Evolutionary conservation across 1,140 invertebrate species (phyloP), one percentile per base, ranked within the genome.

Genomic region (Ptiloglossa arizonensis): DNA sequence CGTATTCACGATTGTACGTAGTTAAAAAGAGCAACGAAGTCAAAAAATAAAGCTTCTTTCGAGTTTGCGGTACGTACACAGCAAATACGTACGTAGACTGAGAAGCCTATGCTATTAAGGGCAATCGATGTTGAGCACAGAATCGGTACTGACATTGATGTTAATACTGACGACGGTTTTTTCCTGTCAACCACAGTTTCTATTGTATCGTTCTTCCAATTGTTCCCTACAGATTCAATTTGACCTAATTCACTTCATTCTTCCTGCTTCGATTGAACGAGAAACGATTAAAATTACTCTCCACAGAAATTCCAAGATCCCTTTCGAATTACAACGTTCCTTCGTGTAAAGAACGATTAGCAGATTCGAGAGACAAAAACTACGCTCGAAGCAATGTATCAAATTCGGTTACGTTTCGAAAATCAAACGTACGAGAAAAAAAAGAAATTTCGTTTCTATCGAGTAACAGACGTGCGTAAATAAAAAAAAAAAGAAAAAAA

Each of bases 81-180:
- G n/a, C n/a, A n/a, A 4, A 6, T 35, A 35, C 32, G 6, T 35
- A 35, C 6, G 32, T 48, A 29, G 62, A 41, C 48, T 46, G 17
- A 29, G 62, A 29, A 48, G 62, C 35, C 27, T 29, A 5, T 27
- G 8, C 62, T 46, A 29, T 64, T 48, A 64, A 64, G 24, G n/a
- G 15, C 62, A 22, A 64, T 48, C 41, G 17, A 44, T 64, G n/a
- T 46, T 64, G 6, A 9, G 17, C 62, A 48, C 5, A 38, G 32
- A 35, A 60, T 60, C 32, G 57, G 19, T 29, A 60, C 29, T 38
- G 57, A 38, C 57, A 60, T 38, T 60, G 32, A 60, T 60, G 32
- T 64, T 35, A 64, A 46, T 24, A 48, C 27, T 44, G 62, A 64
- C 22, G 41, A 15, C 11, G 2, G 22, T 15, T 15, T 17, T 29